phyloP scores from a whole-genome alignment of 2,888 invertebrate species.

The Brachypterus glaber region DNA sequence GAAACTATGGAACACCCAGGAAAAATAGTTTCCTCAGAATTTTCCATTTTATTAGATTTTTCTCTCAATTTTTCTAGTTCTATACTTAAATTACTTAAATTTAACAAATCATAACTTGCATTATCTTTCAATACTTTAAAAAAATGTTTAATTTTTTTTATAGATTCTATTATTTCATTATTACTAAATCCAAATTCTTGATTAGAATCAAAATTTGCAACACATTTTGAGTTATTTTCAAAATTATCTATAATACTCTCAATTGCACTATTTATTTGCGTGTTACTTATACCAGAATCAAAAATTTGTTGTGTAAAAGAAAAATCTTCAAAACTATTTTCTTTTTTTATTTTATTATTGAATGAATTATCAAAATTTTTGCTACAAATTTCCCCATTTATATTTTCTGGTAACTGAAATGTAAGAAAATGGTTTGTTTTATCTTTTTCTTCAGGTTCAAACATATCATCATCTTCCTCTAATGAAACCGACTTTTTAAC shows the following conservation, averaged over 20 bases:
- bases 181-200: constrained; percentile 13
- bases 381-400: too few species aligned
- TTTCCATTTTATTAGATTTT: too few species aligned
- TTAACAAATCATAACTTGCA: too few species aligned
- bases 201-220: constrained; percentile 10
- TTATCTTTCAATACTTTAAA: too few species aligned
- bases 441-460: constrained; percentile 8
- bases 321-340: constrained; percentile 1
- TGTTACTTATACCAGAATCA: constrained; percentile 14
- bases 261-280: constrained; percentile 11
- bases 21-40: too few species aligned
- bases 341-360: constrained; percentile 1
- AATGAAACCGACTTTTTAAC: constrained; percentile 10
- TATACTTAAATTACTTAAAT: too few species aligned
- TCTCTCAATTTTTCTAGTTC: too few species aligned
- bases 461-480: constrained; percentile 11
- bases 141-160: not conserved
- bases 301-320: constrained; percentile 15
- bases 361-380: too few species aligned
- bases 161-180: constrained; percentile 1
- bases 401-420: too few species aligned
- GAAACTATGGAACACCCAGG: too few species aligned
- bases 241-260: constrained; percentile 8
- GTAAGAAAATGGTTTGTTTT: too few species aligned
- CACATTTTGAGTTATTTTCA: not conserved